A percentile compares a stretch with the other conserved stretches of the same genome.
phyloP scores from a whole-genome alignment of 2,888 invertebrate species.

The Hirtodrosophila trivittata region DNA sequence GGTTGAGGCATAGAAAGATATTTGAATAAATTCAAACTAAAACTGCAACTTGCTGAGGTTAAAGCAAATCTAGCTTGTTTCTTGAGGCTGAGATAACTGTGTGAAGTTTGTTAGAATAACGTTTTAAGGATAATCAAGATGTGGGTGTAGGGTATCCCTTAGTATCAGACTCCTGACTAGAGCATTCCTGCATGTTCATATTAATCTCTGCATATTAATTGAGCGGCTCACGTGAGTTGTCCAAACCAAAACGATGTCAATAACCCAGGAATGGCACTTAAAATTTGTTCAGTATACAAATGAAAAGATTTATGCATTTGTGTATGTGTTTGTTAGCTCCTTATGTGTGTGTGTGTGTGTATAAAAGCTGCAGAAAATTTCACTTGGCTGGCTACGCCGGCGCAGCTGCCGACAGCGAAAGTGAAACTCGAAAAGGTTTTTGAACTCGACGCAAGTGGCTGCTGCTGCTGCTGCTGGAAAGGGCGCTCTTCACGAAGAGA shows the following conservation, averaged over 20 bases:
- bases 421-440: slow-evolving; percentile 74
- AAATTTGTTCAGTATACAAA: slow-evolving; percentile 4
- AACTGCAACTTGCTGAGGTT: no score
- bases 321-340: no score
- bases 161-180: no score
- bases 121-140: no score
- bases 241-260: slow-evolving; percentile 49
- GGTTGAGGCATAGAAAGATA: no score
- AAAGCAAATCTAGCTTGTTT: no score
- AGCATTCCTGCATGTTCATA: neutral
- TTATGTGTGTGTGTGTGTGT: slow-evolving; percentile 3
- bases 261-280: slow-evolving; percentile 40
- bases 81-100: no score
- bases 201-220: slow-evolving; percentile 23
- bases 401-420: slow-evolving; percentile 71
- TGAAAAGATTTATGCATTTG: neutral
- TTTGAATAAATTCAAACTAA: no score
- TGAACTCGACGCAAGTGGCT: slow-evolving; percentile 56
- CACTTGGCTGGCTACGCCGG: slow-evolving; percentile 60
- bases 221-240: slow-evolving; percentile 57
- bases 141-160: neutral
- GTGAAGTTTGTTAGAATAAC: no score
- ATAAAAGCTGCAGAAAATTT: slow-evolving; percentile 45
- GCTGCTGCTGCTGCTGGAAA: slow-evolving; percentile 14
- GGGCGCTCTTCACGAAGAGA: neutral